Conservation (phyloP, 2,888 invertebrate genomes). For the Thecocarcelia acutangulata region DNA sequence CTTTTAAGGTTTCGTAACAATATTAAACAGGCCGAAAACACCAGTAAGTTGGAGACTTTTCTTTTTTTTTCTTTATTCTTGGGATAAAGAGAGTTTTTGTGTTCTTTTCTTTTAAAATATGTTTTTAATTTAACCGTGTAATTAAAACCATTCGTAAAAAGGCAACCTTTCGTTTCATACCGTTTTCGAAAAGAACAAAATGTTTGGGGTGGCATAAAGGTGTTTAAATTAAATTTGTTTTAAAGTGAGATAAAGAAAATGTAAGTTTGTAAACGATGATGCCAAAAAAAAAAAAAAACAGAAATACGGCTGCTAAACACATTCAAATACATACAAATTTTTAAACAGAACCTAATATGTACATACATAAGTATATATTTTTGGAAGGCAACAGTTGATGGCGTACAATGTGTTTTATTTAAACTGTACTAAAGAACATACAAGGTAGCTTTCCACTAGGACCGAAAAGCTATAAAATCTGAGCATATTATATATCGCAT, state of each 20-base stretch:
- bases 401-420: too few relatives aligned
- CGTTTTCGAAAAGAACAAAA: not conserved
- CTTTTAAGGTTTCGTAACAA: conserved; percentile 54
- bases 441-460: too few relatives aligned
- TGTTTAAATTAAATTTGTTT: conserved; percentile 49
- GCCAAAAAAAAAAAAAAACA: conserved; percentile 22
- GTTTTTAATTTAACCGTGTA: conserved; percentile 57
- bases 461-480: too few relatives aligned
- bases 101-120: conserved; percentile 26
- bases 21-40: conserved; percentile 41
- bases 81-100: conserved; percentile 22
- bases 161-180: conserved; percentile 32
- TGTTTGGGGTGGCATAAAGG: conserved; percentile 24
- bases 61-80: conserved; percentile 6
- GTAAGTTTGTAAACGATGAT: conserved; percentile 45
- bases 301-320: conserved; percentile 32
- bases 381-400: not conserved
- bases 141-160: conserved; percentile 46
- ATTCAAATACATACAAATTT: not conserved
- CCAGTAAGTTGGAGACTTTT: conserved; percentile 23
- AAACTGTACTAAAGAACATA: too few relatives aligned
- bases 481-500: too few relatives aligned
- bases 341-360: not conserved
- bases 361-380: too few relatives aligned
- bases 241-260: conserved; percentile 37